Base-by-base conservation (phyloP, 2,113 vertebrate genomes). In the Stegostoma tigrinum region DNA sequence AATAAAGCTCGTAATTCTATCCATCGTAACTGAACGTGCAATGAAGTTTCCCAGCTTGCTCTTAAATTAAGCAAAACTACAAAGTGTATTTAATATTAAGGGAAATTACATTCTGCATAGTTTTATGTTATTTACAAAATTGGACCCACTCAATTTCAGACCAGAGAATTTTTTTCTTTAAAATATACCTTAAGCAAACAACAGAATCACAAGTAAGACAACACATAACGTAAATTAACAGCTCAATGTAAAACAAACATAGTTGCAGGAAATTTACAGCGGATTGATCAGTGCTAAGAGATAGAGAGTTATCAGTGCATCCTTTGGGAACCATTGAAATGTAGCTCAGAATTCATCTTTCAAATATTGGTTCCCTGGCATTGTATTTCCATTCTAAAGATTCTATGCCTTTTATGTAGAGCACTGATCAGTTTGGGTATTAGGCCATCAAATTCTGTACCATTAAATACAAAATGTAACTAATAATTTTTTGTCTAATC, bases 381-480 rank as follows among this genome's bases (percentile, higher is more conserved):
- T 17, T 34, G 64, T 45, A 34, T 38, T 64, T 66, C 5, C 19
- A 14, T 72, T 95, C 42, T 95, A 52, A 24, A 21, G 21, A 95
- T 34, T 14, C 24, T 30, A 52, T 48, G 5, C 67, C 4, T 95
- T 23, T 48, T 48, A 3, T 24, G 27, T 27, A 23, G n/a, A 95
- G 17, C 64, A 70, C 24, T 95, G 24, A 95, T 48, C 66, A 45
- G 48, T 30, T 70, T 72, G 23, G 45, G 17, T 42, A 95, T 48
- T 70, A 61, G 55, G 66, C 70, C 6, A 48, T 17, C 30, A 95
- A 48, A 48, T 95, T 72, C 48, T 42, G 5, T 17, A 30, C 10
- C 10, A 95, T 72, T 30, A 72, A 52, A 75, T 72, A 34, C 94
- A 95, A 95, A 95, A 72, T 72, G 14, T 30, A 72, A 95, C 68